These are phyloP conservation scores for Corythucha ciliata DNA, from an alignment of 2,888 invertebrate species.

Conservation along the genomic window DNA sequence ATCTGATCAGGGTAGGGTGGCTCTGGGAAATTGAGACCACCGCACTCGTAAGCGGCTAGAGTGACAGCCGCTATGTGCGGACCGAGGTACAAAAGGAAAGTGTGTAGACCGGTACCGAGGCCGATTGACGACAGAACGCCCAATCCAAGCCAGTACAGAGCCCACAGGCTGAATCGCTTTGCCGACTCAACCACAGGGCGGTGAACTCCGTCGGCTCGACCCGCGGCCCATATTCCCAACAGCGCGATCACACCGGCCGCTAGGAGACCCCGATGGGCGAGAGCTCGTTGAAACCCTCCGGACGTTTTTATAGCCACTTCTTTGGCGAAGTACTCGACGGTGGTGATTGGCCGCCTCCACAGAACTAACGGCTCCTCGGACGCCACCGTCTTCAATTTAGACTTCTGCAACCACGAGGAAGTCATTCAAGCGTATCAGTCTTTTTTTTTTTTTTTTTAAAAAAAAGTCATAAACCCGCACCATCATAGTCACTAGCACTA, in stretches of 20 bases:
- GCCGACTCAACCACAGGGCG: conserved; percentile 20
- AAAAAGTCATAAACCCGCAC: too few relatives aligned
- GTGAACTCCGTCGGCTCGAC: conserved; percentile 24
- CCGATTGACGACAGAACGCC: conserved; percentile 97
- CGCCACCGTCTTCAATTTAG: too few relatives aligned
- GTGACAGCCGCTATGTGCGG: conserved; percentile 98
- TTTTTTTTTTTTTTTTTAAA: too few relatives aligned
- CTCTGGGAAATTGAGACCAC: conserved; percentile 85
- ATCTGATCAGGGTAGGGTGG: conserved; percentile 98
- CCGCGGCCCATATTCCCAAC: conserved; percentile 14
- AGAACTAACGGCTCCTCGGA: too few relatives aligned
- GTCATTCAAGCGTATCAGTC: too few relatives aligned
- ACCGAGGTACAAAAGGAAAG: conserved; percentile 96
- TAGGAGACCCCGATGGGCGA: conserved; percentile 21
- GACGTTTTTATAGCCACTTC: conserved; percentile 57
- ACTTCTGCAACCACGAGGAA: too few relatives aligned
- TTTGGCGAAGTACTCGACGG: conserved; percentile 66
- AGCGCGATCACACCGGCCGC: conserved; percentile 13
- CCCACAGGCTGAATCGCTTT: conserved; percentile 47
- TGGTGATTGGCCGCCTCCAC: conserved; percentile 70
- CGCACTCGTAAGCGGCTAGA: conserved; percentile 95
- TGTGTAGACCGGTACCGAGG: conserved; percentile 95
- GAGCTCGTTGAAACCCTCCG: conserved; percentile 12
- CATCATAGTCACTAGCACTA: too few relatives aligned
- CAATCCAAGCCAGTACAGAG: conserved; percentile 82